phyloP scores from a whole-genome alignment of 2,113 vertebrate species.

The Pluvianellus socialis region DNA sequence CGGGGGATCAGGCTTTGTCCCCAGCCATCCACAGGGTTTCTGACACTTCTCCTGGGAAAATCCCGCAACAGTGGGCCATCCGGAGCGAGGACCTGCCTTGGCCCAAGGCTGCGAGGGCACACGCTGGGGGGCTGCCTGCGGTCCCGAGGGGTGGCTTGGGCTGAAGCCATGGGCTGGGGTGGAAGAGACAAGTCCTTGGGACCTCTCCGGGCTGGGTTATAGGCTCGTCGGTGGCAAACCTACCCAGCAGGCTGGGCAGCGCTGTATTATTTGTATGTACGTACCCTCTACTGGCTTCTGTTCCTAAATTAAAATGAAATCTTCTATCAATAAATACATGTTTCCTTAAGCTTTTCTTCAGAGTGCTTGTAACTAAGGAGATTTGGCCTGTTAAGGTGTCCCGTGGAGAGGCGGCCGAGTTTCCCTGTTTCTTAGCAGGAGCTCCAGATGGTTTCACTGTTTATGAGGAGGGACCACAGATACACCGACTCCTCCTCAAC shows the following conservation, averaged over 20 bases:
- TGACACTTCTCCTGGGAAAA: not conserved
- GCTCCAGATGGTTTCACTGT: not conserved
- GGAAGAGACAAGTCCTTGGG: not conserved
- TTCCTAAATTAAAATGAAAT: not conserved
- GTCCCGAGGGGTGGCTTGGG: not conserved
- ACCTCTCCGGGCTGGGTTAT: not conserved
- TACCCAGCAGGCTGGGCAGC: not conserved
- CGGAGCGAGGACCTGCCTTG: not conserved
- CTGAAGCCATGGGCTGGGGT: not conserved
- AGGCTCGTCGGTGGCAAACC: not conserved
- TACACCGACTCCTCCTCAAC: not conserved
- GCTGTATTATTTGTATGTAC: not conserved
- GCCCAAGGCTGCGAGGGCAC: not conserved
- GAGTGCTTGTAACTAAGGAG: not conserved
- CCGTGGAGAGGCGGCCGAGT: not conserved
- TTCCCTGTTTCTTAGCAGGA: not conserved
- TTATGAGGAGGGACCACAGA: not conserved
- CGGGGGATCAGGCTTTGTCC: not conserved
- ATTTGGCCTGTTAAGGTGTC: not conserved
- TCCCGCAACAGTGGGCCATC: accelerated
- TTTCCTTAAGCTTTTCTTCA: not conserved
- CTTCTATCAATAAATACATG: not conserved
- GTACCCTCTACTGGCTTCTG: not conserved
- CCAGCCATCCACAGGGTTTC: not conserved
- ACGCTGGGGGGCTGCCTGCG: not conserved